These are phyloP conservation scores for Alcedo atthis DNA, from an alignment of 2,797 vertebrate genomes.

Conservation along the genomic window DNA sequence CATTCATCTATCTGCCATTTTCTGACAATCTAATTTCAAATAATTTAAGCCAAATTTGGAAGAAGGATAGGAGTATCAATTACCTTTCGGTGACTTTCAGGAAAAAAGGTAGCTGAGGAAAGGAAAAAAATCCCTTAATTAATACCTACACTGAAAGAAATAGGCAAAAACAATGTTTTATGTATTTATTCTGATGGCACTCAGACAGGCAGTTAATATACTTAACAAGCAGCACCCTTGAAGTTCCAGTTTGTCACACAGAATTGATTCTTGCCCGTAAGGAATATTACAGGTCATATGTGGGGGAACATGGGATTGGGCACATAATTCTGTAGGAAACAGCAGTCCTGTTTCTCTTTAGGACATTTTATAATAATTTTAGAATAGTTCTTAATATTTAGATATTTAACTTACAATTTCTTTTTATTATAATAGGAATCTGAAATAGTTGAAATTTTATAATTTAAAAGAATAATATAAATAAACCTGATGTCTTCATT, in stretches of 20 bases:
- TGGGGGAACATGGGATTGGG: neutral
- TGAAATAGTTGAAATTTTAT: neutral
- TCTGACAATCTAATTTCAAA: conserved; percentile 16
- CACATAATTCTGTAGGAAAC: neutral
- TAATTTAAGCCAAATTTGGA: neutral
- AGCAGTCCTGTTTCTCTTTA: neutral
- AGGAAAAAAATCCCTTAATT: neutral
- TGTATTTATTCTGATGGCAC: neutral
- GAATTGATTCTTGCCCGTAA: neutral
- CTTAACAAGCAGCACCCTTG: neutral
- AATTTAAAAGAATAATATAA: neutral
- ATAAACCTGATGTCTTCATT: neutral
- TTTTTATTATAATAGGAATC: neutral
- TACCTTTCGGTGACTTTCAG: neutral
- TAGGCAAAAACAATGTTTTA: neutral
- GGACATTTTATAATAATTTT: neutral
- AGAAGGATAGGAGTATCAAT: neutral
- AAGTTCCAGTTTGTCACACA: neutral
- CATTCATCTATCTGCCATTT: neutral
- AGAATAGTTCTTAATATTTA: neutral
- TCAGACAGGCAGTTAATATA: neutral
- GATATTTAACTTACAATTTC: neutral
- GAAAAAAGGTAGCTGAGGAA: neutral
- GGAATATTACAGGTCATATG: neutral
- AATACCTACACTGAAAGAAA: neutral